Conservation (phyloP, 2,888 invertebrate species). For the Boloria selene region DNA sequence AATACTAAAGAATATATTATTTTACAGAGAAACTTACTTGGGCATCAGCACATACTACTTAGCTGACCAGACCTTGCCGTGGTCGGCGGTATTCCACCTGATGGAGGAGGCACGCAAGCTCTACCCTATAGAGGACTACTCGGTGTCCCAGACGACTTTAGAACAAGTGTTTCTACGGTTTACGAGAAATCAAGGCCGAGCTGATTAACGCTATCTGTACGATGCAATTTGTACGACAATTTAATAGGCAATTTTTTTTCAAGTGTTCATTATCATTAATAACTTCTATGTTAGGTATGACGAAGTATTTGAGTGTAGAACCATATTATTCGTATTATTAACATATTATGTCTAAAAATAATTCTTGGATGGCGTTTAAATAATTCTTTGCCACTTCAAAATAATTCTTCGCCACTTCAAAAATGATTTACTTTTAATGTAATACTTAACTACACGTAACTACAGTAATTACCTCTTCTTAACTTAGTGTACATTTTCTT, state of each 20-base stretch:
- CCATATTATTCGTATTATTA: too few relatives aligned
- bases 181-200: constrained; percentile 65
- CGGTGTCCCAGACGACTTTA: constrained; percentile 89
- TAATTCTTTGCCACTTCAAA: too few relatives aligned
- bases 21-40: constrained; percentile 85
- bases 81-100: constrained; percentile 86
- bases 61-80: constrained; percentile 78
- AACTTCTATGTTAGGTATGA: neutral
- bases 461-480: neutral
- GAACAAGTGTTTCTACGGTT: constrained; percentile 89
- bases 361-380: too few relatives aligned
- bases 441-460: too few relatives aligned
- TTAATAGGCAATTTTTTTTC: neutral
- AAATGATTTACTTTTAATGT: too few relatives aligned
- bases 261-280: neutral
- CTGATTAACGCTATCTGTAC: constrained; percentile 29
- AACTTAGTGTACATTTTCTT: constrained; percentile 1
- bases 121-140: constrained; percentile 89
- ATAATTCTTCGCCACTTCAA: too few relatives aligned
- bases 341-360: too few relatives aligned
- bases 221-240: neutral
- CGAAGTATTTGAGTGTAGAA: neutral
- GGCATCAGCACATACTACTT: constrained; percentile 88
- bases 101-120: constrained; percentile 83
- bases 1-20: constrained; percentile 10